These are phyloP conservation scores for Bovichtus diacanthus DNA, from an alignment of 2,797 vertebrate species.

Conservation along the genomic window DNA sequence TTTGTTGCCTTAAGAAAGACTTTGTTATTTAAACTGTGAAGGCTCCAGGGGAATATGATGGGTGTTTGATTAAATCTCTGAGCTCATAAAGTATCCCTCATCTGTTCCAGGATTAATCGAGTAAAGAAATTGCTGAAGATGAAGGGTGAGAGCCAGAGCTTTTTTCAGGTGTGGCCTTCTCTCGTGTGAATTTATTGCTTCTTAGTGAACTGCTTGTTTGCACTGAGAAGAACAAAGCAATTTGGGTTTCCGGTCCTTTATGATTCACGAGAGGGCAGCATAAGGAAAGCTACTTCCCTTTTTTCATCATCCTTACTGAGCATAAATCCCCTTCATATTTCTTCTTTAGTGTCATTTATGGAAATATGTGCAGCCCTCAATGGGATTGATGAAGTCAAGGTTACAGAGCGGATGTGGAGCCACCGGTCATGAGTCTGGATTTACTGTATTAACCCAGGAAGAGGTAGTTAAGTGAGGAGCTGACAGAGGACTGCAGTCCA, in stretches of 20 bases:
- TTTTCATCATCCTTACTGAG: no score
- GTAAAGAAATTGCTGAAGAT: constrained; percentile 22
- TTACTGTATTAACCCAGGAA: constrained; percentile 53
- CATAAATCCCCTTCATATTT: constrained; percentile 50
- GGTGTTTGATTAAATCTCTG: constrained; percentile 61
- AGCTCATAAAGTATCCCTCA: constrained; percentile 51
- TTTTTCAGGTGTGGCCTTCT: constrained; percentile 32
- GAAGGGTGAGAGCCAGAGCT: constrained; percentile 31
- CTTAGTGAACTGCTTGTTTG: constrained; percentile 12
- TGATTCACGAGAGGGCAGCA: background rate
- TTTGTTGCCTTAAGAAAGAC: constrained; percentile 44
- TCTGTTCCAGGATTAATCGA: constrained; percentile 52
- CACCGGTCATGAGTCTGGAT: constrained; percentile 56
- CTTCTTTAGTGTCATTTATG: constrained; percentile 74
- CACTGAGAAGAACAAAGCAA: constrained; percentile 36
- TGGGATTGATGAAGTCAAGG: constrained; percentile 63
- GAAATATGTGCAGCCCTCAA: constrained; percentile 64
- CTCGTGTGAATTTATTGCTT: constrained; percentile 41
- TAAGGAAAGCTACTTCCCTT: background rate
- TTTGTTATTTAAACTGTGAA: constrained; percentile 62
- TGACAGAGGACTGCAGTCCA: constrained; percentile 16
- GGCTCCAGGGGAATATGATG: constrained; percentile 61
- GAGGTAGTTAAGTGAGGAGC: constrained; percentile 35
- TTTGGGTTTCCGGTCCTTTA: background rate
- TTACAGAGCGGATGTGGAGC: constrained; percentile 32